Evolutionary conservation across 1,140 invertebrate genomes (phyloP).

Genomic region (Danaus plexippus): DNA sequence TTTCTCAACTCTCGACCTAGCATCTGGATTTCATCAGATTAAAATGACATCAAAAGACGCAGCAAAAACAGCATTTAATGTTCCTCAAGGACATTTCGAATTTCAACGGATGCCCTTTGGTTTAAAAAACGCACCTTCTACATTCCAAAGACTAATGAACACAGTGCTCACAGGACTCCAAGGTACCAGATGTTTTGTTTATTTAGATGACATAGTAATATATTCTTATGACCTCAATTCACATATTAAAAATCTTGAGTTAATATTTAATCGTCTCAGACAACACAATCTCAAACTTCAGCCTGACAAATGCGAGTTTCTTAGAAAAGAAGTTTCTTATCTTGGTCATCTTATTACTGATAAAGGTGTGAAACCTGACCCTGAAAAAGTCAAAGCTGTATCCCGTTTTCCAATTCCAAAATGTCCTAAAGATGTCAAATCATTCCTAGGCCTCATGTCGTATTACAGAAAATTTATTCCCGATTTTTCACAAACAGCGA

Average conservation of each 20-base stretch:
- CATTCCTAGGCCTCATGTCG: conserved; percentile 5
- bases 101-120: conserved; percentile 48
- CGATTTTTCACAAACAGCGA: no score
- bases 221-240: conserved; percentile 8
- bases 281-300: conserved; percentile 15
- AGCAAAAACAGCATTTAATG: conserved; percentile 42
- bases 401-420: conserved; percentile 7
- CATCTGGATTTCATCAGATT: no score
- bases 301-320: conserved; percentile 18
- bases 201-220: no score
- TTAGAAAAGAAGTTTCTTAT: conserved; percentile 15
- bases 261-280: conserved; percentile 8
- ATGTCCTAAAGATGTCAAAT: conserved; percentile 9
- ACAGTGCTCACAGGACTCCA: conserved; percentile 38
- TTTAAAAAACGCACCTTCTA: no score
- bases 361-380: conserved; percentile 13
- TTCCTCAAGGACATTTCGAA: conserved; percentile 43
- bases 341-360: no score
- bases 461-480: no score
- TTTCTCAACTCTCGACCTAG: conserved; percentile 54
- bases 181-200: conserved; percentile 41
- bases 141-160: conserved; percentile 62
- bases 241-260: conserved; percentile 3
- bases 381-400: conserved; percentile 12
- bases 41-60: conserved; percentile 8